These are phyloP conservation scores for Formica aserva DNA, from an alignment of 2,888 invertebrate genomes.

Conservation along the genomic window DNA sequence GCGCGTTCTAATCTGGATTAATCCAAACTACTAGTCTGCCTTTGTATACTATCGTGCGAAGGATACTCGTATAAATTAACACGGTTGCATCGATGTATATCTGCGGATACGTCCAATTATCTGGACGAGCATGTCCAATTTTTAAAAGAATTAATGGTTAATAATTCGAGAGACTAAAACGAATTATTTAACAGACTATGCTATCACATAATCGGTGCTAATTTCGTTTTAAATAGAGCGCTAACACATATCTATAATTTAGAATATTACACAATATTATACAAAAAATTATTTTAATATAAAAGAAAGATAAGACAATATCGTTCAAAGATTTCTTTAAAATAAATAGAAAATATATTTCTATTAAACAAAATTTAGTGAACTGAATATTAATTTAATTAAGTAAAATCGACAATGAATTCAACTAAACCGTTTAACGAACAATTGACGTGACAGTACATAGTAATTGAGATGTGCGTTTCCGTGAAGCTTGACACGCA, in stretches of 20 bases:
- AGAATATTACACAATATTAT: background rate
- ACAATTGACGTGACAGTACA: constrained; percentile 34
- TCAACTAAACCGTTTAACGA: constrained; percentile 19
- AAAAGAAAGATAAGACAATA: background rate
- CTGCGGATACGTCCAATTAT: background rate
- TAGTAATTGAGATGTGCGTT: constrained; percentile 31
- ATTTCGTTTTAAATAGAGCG: background rate
- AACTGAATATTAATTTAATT: constrained; percentile 17
- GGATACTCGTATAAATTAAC: constrained; percentile 52
- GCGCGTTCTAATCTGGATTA: constrained; percentile 80
- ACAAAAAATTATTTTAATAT: background rate
- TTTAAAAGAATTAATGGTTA: background rate
- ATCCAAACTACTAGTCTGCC: constrained; percentile 65
- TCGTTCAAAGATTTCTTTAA: background rate
- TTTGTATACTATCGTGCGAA: constrained; percentile 65
- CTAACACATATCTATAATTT: background rate
- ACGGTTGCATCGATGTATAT: background rate
- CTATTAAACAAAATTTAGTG: background rate
- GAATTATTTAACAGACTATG: background rate
- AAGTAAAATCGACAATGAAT: constrained; percentile 9
- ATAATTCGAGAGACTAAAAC: background rate
- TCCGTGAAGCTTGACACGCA: constrained; percentile 24
- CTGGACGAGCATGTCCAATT: background rate
- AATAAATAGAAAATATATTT: background rate
- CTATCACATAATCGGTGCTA: background rate